These are phyloP conservation scores for Frankliniella fusca DNA, from an alignment of 2,888 invertebrate genomes.

Conservation along the genomic window DNA sequence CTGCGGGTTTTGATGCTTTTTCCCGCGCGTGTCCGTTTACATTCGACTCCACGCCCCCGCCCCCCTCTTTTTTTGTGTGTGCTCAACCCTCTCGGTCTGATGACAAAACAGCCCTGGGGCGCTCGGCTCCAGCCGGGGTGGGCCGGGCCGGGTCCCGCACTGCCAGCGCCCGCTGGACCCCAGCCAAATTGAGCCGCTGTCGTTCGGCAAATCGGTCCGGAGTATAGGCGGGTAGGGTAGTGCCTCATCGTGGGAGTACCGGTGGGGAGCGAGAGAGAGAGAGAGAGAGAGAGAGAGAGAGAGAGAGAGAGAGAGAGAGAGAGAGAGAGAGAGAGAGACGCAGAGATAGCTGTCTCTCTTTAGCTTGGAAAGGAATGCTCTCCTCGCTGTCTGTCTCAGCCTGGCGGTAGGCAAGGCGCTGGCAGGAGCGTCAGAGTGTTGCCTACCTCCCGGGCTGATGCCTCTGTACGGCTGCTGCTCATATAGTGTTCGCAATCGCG, in stretches of 20 bases:
- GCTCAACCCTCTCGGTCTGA: neutral
- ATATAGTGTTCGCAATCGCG: too few relatives aligned
- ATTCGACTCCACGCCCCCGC: neutral
- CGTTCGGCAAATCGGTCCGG: neutral
- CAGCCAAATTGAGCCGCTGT: neutral
- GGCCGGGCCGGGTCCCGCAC: neutral
- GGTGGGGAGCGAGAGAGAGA: neutral
- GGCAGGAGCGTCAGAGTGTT: too few relatives aligned
- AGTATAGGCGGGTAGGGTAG: neutral
- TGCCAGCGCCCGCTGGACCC: neutral
- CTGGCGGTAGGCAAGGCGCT: too few relatives aligned
- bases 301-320: neutral
- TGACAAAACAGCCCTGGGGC: neutral
- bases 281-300: neutral
- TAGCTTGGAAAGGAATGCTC: too few relatives aligned
- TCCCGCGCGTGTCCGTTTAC: neutral
- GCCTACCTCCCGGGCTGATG: too few relatives aligned
- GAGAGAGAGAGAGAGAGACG: neutral
- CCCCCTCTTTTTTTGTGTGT: neutral
- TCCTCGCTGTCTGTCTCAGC: too few relatives aligned
- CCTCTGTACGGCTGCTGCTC: too few relatives aligned
- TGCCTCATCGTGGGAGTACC: neutral
- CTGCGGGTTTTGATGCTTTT: neutral
- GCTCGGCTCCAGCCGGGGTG: neutral
- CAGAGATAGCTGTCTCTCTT: neutral